Percentiles rank a stretch among this genome's conserved stretches.
Evolutionary conservation across 1,140 invertebrate species (phyloP).

Genomic region (Bombus pyrosoma): DNA sequence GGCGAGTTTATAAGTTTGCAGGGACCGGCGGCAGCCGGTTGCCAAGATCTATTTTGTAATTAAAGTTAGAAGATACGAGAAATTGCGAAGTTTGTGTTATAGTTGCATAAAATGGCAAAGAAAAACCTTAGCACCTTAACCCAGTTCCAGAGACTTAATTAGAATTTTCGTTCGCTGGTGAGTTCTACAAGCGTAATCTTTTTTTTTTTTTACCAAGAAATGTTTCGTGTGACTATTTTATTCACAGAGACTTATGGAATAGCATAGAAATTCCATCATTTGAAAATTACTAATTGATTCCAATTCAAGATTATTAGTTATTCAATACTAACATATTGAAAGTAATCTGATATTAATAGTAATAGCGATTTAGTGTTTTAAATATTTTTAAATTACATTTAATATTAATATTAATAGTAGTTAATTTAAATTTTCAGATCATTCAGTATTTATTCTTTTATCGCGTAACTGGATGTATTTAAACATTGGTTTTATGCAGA

Average conservation of each 20-base stretch:
- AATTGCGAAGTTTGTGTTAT: neutral
- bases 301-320: neutral
- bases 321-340: neutral
- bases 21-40: conserved; percentile 4
- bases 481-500: neutral
- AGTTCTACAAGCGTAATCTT: neutral
- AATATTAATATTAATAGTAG: neutral
- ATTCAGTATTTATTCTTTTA: neutral
- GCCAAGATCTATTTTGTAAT: conserved; percentile 36
- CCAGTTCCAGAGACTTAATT: conserved; percentile 1
- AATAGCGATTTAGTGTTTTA: neutral
- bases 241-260: neutral
- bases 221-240: neutral
- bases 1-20: conserved; percentile 8
- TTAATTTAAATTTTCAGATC: neutral
- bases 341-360: too few species aligned
- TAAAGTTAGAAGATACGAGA: conserved; percentile 33
- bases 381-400: neutral
- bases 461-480: neutral
- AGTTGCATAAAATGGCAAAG: neutral
- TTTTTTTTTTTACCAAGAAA: too few species aligned
- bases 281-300: neutral
- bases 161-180: neutral
- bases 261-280: neutral
- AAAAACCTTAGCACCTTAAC: conserved; percentile 10